These are phyloP conservation scores for Calephelis perditalis DNA, from an alignment of 2,888 invertebrate species.

Conservation along the genomic window DNA sequence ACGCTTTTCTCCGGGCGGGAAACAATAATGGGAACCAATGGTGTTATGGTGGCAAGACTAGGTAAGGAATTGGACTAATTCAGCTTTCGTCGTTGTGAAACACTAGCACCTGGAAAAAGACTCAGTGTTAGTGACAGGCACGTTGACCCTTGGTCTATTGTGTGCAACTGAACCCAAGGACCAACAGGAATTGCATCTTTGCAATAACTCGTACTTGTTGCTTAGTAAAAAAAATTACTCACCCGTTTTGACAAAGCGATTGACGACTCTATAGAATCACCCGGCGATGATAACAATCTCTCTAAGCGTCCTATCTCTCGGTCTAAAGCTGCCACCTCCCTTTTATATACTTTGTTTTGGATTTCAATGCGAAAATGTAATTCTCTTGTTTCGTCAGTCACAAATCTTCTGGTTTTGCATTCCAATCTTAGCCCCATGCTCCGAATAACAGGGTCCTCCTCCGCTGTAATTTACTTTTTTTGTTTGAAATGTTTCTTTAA, in stretches of 20 bases:
- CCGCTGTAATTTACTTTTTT: conserved; percentile 58
- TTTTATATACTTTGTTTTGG: conserved; percentile 92
- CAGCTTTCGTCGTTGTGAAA: no score
- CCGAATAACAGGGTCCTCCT: conserved; percentile 89
- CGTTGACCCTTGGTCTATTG: no score
- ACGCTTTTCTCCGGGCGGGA: no score
- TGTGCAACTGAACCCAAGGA: no score
- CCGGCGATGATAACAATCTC: conserved; percentile 80
- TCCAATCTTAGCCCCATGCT: conserved; percentile 93
- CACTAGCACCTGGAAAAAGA: no score
- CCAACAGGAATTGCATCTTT: no score
- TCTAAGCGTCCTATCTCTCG: conserved; percentile 87
- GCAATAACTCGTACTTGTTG: no score
- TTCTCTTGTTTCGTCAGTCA: conserved; percentile 89
- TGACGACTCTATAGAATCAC: conserved; percentile 74
- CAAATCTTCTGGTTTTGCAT: conserved; percentile 90
- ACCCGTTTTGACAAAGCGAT: conserved; percentile 57
- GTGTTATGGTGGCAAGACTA: no score
- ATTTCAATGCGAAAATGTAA: conserved; percentile 92
- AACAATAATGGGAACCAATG: no score
- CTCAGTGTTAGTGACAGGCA: no score
- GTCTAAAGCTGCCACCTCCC: conserved; percentile 88
- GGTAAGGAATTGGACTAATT: no score
- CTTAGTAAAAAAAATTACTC: conserved; percentile 17
- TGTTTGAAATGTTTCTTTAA: no score